A percentile compares a stretch with the other conserved stretches of the same genome.
Conservation (phyloP, 2,113 vertebrate genomes). For the Pleuronectes platessa region DNA sequence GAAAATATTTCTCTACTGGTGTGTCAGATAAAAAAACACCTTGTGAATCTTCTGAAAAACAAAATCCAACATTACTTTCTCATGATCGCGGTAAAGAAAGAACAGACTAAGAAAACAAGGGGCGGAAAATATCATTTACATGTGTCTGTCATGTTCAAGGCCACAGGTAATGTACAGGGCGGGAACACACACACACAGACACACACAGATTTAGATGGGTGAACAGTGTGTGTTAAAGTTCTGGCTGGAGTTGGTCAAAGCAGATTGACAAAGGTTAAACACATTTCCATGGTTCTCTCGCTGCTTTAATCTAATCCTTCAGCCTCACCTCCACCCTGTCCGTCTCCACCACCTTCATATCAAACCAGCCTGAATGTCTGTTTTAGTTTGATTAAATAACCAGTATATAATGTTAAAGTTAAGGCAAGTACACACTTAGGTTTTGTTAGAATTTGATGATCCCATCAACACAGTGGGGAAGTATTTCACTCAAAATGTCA, state of each 20-base stretch:
- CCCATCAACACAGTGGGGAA: neutral
- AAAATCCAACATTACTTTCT: neutral
- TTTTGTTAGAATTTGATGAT: neutral
- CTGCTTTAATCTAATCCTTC: conserved; percentile 43
- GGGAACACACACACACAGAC: neutral
- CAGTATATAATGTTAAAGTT: neutral
- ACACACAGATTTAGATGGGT: no score
- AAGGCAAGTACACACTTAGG: neutral
- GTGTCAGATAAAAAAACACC: no score
- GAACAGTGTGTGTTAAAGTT: no score
- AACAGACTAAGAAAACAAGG: neutral
- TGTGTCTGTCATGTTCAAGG: conserved; percentile 24
- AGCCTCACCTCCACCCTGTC: no score
- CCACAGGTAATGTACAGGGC: conserved; percentile 33
- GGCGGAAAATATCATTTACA: conserved; percentile 22
- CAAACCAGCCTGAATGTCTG: conserved; percentile 51
- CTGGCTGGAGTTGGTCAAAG: no score
- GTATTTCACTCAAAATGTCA: neutral
- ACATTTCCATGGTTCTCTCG: conserved; percentile 51
- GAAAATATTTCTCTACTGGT: no score
- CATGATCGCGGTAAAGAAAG: neutral
- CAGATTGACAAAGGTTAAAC: conserved; percentile 54
- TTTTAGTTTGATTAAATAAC: conserved; percentile 1
- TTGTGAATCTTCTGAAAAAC: no score
- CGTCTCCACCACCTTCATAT: conserved; percentile 15